Conservation (phyloP, 92 coral and sea anemone species). For the Bergia puertoricense region DNA sequence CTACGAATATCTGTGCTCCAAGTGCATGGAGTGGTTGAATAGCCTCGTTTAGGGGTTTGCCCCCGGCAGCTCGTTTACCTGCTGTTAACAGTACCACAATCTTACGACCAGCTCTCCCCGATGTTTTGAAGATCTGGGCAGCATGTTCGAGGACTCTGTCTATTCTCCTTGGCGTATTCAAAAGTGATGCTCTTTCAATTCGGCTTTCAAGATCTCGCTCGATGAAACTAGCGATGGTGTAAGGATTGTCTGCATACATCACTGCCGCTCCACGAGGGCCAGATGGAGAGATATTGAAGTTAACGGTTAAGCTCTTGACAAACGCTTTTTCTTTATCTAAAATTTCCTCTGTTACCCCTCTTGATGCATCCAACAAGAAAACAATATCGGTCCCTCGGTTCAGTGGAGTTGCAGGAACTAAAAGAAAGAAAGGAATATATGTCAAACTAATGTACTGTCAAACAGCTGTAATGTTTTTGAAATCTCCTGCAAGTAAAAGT, state of each 20-base stretch:
- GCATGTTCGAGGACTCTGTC: slow-evolving; percentile 69
- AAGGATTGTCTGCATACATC: slow-evolving; percentile 60
- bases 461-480: not conserved
- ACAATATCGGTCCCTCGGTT: slow-evolving; percentile 61
- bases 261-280: slow-evolving; percentile 57
- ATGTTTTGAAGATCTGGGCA: slow-evolving; percentile 38
- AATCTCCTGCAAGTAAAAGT: no score
- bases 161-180: slow-evolving; percentile 43
- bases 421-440: not conserved
- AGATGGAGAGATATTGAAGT: slow-evolving; percentile 44
- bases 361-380: slow-evolving; percentile 75
- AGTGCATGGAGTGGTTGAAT: slow-evolving; percentile 7
- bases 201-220: slow-evolving; percentile 12
- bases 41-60: slow-evolving; percentile 25
- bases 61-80: slow-evolving; percentile 40
- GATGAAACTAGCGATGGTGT: slow-evolving; percentile 24
- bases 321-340: slow-evolving; percentile 61
- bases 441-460: not conserved
- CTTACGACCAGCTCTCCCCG: slow-evolving; percentile 52
- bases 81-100: slow-evolving; percentile 47
- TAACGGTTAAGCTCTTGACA: slow-evolving; percentile 45
- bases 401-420: slow-evolving; percentile 41
- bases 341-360: slow-evolving; percentile 49
- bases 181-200: slow-evolving; percentile 7
- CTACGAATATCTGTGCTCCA: slow-evolving; percentile 22